These are phyloP conservation scores for Eristalinus aeneus DNA, from an alignment of 2,888 invertebrate genomes.

Conservation along the genomic window DNA sequence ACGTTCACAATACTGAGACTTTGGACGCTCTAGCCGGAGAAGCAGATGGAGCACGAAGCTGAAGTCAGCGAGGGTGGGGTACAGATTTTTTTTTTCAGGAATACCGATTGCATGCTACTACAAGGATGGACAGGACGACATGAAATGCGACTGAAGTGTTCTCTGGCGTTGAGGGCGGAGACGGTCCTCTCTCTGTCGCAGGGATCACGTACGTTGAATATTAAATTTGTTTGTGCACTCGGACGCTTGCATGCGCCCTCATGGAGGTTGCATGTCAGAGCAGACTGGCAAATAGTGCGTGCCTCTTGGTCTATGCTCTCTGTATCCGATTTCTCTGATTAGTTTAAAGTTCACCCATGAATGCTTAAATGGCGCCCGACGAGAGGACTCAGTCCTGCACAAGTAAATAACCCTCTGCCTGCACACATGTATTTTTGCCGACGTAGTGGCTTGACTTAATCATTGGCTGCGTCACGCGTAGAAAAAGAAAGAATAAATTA, in stretches of 20 bases:
- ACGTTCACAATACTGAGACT: background rate
- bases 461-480: constrained; percentile 48
- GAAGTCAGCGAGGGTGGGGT: background rate
- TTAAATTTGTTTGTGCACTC: constrained; percentile 63
- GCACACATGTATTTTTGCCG: background rate
- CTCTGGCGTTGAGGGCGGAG: background rate
- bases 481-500: constrained; percentile 60
- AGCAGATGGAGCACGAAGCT: background rate
- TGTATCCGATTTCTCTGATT: background rate
- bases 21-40: background rate
- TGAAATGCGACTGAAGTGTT: constrained; percentile 51
- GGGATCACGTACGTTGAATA: constrained; percentile 67
- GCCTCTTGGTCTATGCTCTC: constrained; percentile 4
- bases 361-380: background rate
- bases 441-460: background rate
- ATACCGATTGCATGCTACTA: constrained; percentile 64
- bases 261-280: constrained; percentile 53
- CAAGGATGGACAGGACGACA: constrained; percentile 59
- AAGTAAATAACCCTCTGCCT: background rate
- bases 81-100: constrained; percentile 41
- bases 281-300: constrained; percentile 53
- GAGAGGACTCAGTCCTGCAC: background rate
- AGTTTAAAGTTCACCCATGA: background rate
- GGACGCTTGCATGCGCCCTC: constrained; percentile 9
- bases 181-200: constrained; percentile 15